Evolutionary conservation across 1,140 invertebrate species (phyloP).

Genomic region (Zaprionus ghesquierei): DNA sequence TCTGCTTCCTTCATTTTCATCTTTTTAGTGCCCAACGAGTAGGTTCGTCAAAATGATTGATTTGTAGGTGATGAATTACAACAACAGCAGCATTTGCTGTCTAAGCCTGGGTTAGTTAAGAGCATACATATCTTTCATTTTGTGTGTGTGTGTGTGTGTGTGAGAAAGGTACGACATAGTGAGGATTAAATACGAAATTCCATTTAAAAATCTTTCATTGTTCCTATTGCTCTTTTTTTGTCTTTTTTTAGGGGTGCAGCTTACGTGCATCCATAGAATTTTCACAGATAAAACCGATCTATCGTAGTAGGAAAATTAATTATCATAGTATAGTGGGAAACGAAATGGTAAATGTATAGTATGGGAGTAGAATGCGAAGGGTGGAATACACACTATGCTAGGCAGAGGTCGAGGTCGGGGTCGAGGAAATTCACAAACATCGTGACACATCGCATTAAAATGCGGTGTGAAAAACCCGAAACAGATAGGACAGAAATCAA

Average conservation of each 20-base stretch:
- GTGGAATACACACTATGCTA: conserved; percentile 9
- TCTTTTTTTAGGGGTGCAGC: conserved; percentile 37
- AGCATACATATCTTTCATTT: conserved; percentile 32
- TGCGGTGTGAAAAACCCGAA: not conserved
- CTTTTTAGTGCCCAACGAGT: conserved; percentile 65
- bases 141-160: conserved; percentile 30
- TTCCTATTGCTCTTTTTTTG: conserved; percentile 65
- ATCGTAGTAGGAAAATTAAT: conserved; percentile 73
- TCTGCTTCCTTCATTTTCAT: conserved; percentile 27
- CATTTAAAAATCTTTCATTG: conserved; percentile 78
- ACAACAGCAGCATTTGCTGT: conserved; percentile 67
- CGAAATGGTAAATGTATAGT: conserved; percentile 50
- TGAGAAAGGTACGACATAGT: conserved; percentile 70
- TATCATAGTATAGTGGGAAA: conserved; percentile 54
- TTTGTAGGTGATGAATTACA: conserved; percentile 83
- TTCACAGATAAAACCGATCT: conserved; percentile 74
- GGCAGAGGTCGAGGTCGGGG: not conserved
- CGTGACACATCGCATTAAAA: not conserved
- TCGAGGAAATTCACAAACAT: conserved; percentile 11
- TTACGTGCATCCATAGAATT: conserved; percentile 50
- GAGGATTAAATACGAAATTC: conserved; percentile 78
- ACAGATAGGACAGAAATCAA: not conserved
- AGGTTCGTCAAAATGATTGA: conserved; percentile 82
- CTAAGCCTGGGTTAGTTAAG: conserved; percentile 50
- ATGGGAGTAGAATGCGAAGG: conserved; percentile 32